Percentiles rank a stretch among this genome's conserved stretches.
phyloP scores from a whole-genome alignment of 2,797 vertebrate genomes.

The Notolepis coatsorum region DNA sequence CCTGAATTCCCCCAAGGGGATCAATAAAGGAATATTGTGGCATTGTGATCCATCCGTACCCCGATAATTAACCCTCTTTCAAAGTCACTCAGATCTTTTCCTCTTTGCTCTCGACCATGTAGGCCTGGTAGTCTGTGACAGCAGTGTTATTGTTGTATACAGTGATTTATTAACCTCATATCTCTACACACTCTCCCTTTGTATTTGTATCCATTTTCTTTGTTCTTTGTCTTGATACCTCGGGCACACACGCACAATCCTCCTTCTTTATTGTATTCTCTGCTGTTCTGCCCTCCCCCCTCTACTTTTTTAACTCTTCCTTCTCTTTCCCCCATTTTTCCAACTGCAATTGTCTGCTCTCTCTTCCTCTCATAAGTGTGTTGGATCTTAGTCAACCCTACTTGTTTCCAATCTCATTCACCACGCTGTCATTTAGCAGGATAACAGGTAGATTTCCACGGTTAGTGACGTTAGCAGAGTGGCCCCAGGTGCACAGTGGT shows the following conservation, averaged over 20 bases:
- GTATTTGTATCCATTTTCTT: too few relatives aligned
- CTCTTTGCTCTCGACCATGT: too few relatives aligned
- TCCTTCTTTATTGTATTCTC: neutral
- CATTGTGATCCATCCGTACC: too few relatives aligned
- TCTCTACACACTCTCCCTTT: too few relatives aligned
- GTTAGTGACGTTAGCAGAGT: neutral
- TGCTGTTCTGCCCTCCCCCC: neutral
- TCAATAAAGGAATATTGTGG: too few relatives aligned
- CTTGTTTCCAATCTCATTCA: constrained; percentile 11
- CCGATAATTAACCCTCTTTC: too few relatives aligned
- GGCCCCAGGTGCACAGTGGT: constrained; percentile 3
- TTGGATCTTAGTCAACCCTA: neutral
- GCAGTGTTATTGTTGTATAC: too few relatives aligned
- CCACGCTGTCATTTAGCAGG: neutral
- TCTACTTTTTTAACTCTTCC: neutral
- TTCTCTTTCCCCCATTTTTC: neutral
- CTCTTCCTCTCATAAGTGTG: neutral
- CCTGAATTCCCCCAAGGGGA: too few relatives aligned
- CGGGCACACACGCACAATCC: neutral
- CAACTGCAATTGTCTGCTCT: neutral
- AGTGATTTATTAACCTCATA: too few relatives aligned
- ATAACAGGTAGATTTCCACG: constrained; percentile 25
- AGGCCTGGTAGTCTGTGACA: too few relatives aligned
- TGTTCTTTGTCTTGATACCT: neutral
- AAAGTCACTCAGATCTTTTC: too few relatives aligned